Base-by-base conservation (phyloP, 1,140 invertebrate genomes). In the Chlorops oryzae region DNA sequence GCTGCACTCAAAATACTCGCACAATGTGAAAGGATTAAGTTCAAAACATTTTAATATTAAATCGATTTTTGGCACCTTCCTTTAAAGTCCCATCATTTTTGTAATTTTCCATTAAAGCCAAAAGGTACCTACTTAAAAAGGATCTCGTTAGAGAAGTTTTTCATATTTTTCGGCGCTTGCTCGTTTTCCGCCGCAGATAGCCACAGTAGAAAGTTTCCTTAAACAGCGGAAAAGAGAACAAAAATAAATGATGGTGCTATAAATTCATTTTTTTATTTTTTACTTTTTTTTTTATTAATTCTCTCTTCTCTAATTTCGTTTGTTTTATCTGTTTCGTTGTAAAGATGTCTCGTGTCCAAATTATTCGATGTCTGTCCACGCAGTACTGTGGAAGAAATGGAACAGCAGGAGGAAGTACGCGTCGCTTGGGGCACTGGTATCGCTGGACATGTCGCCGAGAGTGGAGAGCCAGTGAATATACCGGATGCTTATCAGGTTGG, bases 401-500 rank as follows among this genome's bases (percentile, higher is more conserved):
- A 93, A 63, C 85, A 90, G 64, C 86, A 90, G 57, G 88, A 94
- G 55, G 92, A 95, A 70, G 94, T 97, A 55, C 78, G 86, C 57
- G 90, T 97, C 70, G 87, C 90, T 1, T 90, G 87, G 87, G 87
- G 87, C 34, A 87, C 83, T 20, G 93, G 94, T 24, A 95, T 96
- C 58, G 89, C 93, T 2, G 93, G 93, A 5, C 91, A 91, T 75
- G 92, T 96, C 6, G 93, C 93, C 2, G 84, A 93, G 63, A 93
- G 86, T 58, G 92, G 92, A 17, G 87, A 92, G 67, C 82, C 89
- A 10, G 86, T 95, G 58, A 96, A 96, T 75, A 96, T 96, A 73
- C 88, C 91, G 10, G 92, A 97, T 75, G 93, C 92, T 41, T 97
- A 97, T 74, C 83, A 92, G 85, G 92, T 91, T 74, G 75, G 77